Evolutionary conservation across 2,113 vertebrate genomes (phyloP).

Genomic region (Prochilodus magdalenae): DNA sequence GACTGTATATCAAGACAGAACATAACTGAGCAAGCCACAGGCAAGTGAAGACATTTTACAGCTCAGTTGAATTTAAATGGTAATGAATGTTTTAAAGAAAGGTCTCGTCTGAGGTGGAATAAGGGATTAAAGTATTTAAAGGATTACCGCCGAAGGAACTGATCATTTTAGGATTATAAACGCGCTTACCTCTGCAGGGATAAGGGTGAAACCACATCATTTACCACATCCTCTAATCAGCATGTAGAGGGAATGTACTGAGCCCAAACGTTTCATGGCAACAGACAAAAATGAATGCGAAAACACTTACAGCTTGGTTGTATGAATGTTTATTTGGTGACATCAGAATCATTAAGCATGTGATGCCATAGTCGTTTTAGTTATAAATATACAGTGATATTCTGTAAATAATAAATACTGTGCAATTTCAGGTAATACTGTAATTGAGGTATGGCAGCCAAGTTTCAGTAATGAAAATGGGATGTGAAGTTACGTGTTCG

Average conservation of each 20-base stretch:
- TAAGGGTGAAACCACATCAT: neutral
- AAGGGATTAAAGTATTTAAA: slow-evolving; percentile 2
- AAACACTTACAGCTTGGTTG: neutral
- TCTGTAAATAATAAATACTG: neutral
- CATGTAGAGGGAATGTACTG: neutral
- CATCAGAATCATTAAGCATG: neutral
- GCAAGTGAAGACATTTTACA: neutral
- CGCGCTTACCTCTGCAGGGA: neutral
- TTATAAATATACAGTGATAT: neutral
- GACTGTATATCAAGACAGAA: neutral
- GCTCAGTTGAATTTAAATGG: neutral
- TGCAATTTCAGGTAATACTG: neutral
- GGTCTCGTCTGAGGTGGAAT: neutral
- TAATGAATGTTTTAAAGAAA: slow-evolving; percentile 12
- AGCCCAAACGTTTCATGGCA: neutral
- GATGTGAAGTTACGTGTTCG: no score
- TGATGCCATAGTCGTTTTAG: neutral
- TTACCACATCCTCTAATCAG: slow-evolving; percentile 26
- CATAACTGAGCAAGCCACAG: neutral
- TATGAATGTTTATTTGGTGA: neutral
- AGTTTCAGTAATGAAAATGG: neutral
- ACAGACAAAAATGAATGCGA: neutral
- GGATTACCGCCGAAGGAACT: slow-evolving; percentile 9
- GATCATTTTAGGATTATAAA: slow-evolving; percentile 38
- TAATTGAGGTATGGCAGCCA: neutral